phyloP scores from a whole-genome alignment of 2,797 vertebrate species.

The Myotis myotis region DNA sequence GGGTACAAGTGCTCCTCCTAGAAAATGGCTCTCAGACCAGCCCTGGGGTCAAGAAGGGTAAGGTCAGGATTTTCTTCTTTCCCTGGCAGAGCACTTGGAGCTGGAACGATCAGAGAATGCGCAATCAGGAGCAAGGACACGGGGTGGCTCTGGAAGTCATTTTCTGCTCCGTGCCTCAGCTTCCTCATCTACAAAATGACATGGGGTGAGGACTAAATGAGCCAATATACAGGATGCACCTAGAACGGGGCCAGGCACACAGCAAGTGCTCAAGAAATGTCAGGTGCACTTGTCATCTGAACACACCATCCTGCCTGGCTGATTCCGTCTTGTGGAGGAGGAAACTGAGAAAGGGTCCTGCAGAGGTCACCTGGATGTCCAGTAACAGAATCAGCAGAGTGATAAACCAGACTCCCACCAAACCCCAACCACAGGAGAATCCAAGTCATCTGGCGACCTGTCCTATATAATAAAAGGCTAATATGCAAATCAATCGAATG shows the following conservation, averaged over 20 bases:
- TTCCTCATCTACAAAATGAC: neutral
- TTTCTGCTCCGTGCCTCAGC: neutral
- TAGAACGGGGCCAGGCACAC: neutral
- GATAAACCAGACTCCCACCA: neutral
- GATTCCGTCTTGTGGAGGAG: neutral
- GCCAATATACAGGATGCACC: neutral
- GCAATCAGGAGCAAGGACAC: neutral
- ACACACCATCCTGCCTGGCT: neutral
- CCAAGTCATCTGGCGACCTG: neutral
- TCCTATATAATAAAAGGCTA: no score
- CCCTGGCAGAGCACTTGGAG: neutral
- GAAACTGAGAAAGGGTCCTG: neutral
- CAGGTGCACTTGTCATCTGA: neutral
- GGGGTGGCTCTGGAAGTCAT: neutral
- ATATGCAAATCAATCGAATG: no score
- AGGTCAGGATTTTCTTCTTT: neutral
- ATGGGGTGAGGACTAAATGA: neutral
- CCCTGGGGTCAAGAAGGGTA: neutral
- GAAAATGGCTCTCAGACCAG: neutral
- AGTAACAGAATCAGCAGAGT: neutral
- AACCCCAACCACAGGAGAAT: neutral
- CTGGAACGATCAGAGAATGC: neutral
- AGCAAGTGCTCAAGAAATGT: neutral
- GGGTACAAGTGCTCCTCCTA: neutral
- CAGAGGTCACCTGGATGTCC: neutral